A percentile compares a stretch with the other conserved stretches of the same genome.
These are phyloP conservation scores for Mobula birostris DNA, from an alignment of 2,113 vertebrate species.

Conservation along the genomic window DNA sequence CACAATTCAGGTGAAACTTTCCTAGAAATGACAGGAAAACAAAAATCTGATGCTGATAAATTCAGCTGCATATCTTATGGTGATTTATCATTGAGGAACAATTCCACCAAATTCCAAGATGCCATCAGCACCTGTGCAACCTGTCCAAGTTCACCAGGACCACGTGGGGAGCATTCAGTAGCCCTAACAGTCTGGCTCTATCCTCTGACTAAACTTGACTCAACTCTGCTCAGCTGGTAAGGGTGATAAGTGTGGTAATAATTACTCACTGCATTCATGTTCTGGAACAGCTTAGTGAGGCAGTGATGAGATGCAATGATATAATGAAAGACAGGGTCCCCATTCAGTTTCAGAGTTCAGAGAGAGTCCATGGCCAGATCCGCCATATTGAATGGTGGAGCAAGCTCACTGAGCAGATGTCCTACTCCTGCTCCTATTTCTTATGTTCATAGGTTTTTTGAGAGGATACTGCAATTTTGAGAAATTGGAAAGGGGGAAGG, in stretches of 20 bases:
- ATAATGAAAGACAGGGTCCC: slow-evolving; percentile 15
- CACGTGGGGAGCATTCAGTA: slow-evolving; percentile 44
- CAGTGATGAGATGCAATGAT: slow-evolving; percentile 47
- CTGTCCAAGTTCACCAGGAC: slow-evolving; percentile 45
- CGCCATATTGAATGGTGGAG: too few species aligned
- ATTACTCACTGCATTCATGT: slow-evolving; percentile 37
- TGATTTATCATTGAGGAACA: slow-evolving; percentile 44
- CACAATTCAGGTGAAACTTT: background rate
- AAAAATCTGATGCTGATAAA: slow-evolving; percentile 35
- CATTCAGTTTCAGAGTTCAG: slow-evolving; percentile 43
- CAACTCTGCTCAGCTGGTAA: slow-evolving; percentile 44
- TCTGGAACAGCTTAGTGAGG: slow-evolving; percentile 43
- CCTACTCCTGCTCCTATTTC: too few species aligned
- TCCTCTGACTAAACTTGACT: slow-evolving; percentile 47
- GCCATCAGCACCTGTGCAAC: slow-evolving; percentile 47
- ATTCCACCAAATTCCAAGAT: slow-evolving; percentile 45
- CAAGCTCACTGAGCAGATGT: too few species aligned
- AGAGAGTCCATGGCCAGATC: slow-evolving; percentile 29
- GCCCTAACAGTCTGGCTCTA: slow-evolving; percentile 55
- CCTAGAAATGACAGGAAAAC: background rate
- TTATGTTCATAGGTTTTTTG: slow-evolving; percentile 36
- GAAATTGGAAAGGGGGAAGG: slow-evolving; percentile 42
- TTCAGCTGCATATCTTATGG: slow-evolving; percentile 50
- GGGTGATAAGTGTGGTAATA: slow-evolving; percentile 43
- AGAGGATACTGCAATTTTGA: slow-evolving; percentile 43